Evolutionary conservation across 1,140 invertebrate genomes (phyloP).

Genomic region (Adelges cooleyi): DNA sequence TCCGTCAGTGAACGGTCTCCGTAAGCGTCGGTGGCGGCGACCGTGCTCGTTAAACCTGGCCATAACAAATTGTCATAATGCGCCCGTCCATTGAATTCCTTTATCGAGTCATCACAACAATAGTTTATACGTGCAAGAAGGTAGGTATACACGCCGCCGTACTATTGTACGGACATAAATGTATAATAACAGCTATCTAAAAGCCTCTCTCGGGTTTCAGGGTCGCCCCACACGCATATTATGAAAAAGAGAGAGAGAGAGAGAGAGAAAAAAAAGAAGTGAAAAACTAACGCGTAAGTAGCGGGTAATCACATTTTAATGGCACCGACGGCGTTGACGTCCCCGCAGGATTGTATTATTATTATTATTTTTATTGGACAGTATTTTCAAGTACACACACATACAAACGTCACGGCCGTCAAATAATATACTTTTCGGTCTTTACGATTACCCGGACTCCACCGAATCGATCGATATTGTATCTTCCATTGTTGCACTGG

Average conservation of each 20-base stretch:
- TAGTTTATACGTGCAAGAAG: neutral
- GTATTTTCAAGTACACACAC: neutral
- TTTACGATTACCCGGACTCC: neutral
- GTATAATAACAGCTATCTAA: neutral
- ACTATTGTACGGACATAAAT: neutral
- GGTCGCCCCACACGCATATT: neutral
- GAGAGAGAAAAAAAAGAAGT: neutral
- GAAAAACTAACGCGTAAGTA: neutral
- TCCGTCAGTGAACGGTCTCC: neutral
- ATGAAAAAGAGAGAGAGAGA: neutral
- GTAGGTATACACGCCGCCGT: neutral
- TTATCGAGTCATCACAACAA: conserved; percentile 5
- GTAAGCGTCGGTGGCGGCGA: neutral
- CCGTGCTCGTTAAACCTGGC: neutral
- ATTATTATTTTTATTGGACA: conserved; percentile 2
- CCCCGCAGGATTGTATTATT: too few relatives aligned
- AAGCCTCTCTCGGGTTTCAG: conserved; percentile 14
- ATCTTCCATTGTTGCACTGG: too few relatives aligned
- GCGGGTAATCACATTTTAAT: conserved; percentile 2
- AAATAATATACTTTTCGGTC: neutral
- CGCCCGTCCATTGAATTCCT: conserved; percentile 1
- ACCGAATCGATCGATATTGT: neutral
- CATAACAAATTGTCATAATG: conserved; percentile 13
- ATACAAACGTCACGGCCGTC: neutral
- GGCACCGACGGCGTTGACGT: neutral